Base-by-base conservation (phyloP, 2,797 vertebrate genomes). In the Furcifer pardalis region DNA sequence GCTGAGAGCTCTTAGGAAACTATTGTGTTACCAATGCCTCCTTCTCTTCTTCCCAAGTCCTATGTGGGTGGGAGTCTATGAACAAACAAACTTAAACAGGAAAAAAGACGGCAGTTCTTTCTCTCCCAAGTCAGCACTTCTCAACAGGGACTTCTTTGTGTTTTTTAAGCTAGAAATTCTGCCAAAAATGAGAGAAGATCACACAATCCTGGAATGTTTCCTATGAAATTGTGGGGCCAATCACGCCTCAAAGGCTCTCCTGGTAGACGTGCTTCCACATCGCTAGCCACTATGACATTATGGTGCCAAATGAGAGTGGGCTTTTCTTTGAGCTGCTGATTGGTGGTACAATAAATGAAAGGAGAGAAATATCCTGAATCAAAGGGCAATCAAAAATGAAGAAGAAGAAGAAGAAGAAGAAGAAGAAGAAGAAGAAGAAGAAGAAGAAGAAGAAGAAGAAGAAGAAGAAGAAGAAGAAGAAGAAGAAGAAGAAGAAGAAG, bases 171-270 rank as follows among this genome's bases (percentile, higher is more conserved):
- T 21, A 77, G 69, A 69, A 78, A 63, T 59, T 60, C 79, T 49
- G 56, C 87, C 0, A 0, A 77, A 62, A 17, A 21, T n/a, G 25
- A 65, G 13, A 1, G 17, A 27, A 59, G 19, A 2, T 6, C 10
- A 44, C 42, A 42, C 83, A 7, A 91, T 59, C 52, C 77, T n/a
- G 63, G 78, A 81, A 79, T 25, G 52, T 84, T 86, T 81, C 84
- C 81, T 62, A 35, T 0, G 1, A 74, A 69, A 69, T 77, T 19
- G 8, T 27, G 63, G 71, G 91, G 90, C 89, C 87, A 88, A 89
- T 68, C 79, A 72, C 82, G 89, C 77, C 85, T 88, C 89, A 88
- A 72, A 88, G 30, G 87, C 82, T 83, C 83, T 93, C 86, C 89
- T 86, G 86, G 91, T 89, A 93, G 93, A 62, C 42, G 2, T 2